Base-by-base conservation (phyloP, 2,113 vertebrate species). In the Pyxicephalus adspersus region DNA sequence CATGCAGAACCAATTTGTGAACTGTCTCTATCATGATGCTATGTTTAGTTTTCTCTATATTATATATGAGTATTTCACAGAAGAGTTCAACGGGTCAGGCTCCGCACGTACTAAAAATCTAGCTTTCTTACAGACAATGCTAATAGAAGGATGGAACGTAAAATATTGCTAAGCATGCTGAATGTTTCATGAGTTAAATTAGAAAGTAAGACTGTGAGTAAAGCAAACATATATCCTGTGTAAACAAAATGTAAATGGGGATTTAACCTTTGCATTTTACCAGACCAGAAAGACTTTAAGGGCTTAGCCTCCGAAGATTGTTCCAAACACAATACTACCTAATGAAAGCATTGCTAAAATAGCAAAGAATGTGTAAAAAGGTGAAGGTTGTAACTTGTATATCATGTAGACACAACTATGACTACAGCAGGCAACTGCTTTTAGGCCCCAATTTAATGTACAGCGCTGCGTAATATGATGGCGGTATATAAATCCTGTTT, bases 1-100 rank as follows among this genome's bases (percentile, higher is more conserved):
- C 70, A 57, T 57, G 70, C 70, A 54, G 29, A 72, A 55, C 26
- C n/a, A 55, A 57, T 72, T 54, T 57, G 26, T 57, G 26, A 73
- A 57, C 57, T 57, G 51, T 57, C 45, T 70, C 4, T 52, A 70
- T 70, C 22, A 51, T 68, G 38, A 17, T 34, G 34, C 31, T 66
- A 34, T 66, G 64, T 66, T 68, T 51, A 51, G 66, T 38, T 17
- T 25, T 68, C 34, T 67, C 20, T 5, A 22, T 67, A 28, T 50
- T 68, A 68, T 68, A 68, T 50, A 68, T 50, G 16, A 55, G 22
- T 57, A 52, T 54, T 55, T 2, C 3, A 29, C 51, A 71, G 17
- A n/a, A 51, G 45, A 70, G 22, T 51, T 70, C 66, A 70, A 16
- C 26, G 19, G 51, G 68, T 50, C 23, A 51, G 23, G 23, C 50